phyloP scores from a whole-genome alignment of 2,797 vertebrate genomes.

The Microctenopoma stevenorrisi region DNA sequence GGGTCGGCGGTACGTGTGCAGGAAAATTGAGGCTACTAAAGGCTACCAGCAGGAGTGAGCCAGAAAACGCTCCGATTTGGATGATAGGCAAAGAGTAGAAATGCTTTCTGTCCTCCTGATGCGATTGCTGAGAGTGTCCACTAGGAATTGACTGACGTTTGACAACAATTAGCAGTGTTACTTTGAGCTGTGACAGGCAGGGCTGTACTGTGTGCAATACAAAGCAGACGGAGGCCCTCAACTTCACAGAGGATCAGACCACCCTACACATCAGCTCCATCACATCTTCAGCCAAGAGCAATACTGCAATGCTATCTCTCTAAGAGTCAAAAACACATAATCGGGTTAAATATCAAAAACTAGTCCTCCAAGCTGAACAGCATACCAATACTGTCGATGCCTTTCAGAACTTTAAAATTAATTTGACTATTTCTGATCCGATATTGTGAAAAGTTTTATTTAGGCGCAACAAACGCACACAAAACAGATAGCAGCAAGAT shows the following conservation, averaged over 20 bases:
- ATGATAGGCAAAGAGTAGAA: slow-evolving; percentile 66
- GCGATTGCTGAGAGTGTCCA: slow-evolving; percentile 60
- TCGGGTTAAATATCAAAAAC: slow-evolving; percentile 25
- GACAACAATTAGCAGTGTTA: slow-evolving; percentile 82
- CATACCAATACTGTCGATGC: not conserved
- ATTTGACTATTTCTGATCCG: slow-evolving; percentile 7
- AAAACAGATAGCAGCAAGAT: too few species aligned
- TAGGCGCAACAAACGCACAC: not conserved
- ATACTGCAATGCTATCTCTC: slow-evolving; percentile 29
- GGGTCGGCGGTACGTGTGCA: slow-evolving; percentile 59
- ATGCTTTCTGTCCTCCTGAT: slow-evolving; percentile 46
- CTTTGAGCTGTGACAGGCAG: slow-evolving; percentile 73
- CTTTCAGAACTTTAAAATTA: not conserved
- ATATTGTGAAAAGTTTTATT: not conserved
- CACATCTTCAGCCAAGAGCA: slow-evolving; percentile 47
- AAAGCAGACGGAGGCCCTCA: slow-evolving; percentile 52
- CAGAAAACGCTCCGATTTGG: slow-evolving; percentile 61
- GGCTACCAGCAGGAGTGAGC: slow-evolving; percentile 70
- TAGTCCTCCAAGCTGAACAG: not conserved
- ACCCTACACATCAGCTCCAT: slow-evolving; percentile 53
- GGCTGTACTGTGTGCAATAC: slow-evolving; percentile 46
- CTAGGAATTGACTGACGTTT: slow-evolving; percentile 69
- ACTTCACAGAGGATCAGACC: slow-evolving; percentile 60
- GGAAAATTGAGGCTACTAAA: slow-evolving; percentile 75
- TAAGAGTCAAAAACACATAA: slow-evolving; percentile 29